phyloP scores from a whole-genome alignment of 2,797 vertebrate genomes.

The Chelidonichthys spinosus region DNA sequence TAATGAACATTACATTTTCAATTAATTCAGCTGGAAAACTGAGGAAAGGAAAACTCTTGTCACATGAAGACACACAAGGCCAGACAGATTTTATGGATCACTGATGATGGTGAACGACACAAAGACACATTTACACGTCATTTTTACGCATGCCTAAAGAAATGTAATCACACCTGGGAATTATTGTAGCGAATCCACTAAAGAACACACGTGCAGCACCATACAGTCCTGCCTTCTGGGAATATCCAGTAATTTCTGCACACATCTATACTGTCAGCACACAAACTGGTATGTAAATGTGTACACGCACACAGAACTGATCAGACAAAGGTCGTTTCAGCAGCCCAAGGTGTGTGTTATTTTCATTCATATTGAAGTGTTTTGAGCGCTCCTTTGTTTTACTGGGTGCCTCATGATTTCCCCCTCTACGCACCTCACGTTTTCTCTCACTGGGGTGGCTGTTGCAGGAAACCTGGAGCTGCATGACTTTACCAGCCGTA shows the following conservation, averaged over 20 bases:
- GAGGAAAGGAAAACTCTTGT: background rate
- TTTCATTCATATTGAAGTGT: no score
- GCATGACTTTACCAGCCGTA: no score
- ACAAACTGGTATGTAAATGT: conserved; percentile 8
- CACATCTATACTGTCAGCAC: background rate
- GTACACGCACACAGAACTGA: background rate
- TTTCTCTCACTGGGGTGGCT: no score
- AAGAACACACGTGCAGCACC: background rate
- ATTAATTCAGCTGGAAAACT: background rate
- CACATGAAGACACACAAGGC: background rate
- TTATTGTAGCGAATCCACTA: background rate
- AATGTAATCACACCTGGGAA: background rate
- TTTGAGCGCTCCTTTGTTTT: no score
- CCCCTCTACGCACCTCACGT: no score
- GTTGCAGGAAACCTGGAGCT: no score
- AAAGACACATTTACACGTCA: background rate
- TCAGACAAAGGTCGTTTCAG: no score
- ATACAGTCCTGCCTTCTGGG: background rate
- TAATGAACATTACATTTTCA: background rate
- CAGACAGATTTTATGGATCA: background rate
- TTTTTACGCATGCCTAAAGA: background rate
- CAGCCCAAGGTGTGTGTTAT: no score
- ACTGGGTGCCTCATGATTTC: no score
- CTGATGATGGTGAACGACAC: background rate
- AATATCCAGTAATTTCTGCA: background rate